A percentile compares a stretch with the other conserved stretches of the same genome.
phyloP scores from a whole-genome alignment of 1,140 invertebrate species.

The Whitmania pigra region DNA sequence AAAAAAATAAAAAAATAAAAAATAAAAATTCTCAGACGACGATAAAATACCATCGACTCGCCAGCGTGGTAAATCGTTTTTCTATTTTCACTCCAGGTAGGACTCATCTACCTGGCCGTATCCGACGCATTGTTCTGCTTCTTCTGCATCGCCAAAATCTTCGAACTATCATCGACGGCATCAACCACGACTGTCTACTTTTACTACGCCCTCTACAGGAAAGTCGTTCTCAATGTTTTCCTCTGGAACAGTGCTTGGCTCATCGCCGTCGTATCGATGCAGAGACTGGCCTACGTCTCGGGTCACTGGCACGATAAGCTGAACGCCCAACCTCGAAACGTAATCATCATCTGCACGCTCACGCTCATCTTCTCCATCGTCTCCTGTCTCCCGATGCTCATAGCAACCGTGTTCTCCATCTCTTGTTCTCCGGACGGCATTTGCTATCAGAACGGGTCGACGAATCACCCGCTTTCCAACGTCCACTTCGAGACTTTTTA shows the following conservation, averaged over 20 bases:
- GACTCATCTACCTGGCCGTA: constrained; percentile 19
- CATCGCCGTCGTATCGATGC: constrained; percentile 2
- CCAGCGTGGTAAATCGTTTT: no score
- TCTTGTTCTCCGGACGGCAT: neutral
- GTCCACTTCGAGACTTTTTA: constrained; percentile 2
- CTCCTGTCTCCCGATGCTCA: constrained; percentile 6
- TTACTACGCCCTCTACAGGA: constrained; percentile 20
- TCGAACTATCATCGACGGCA: neutral
- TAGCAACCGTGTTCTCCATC: neutral
- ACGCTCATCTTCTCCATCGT: neutral
- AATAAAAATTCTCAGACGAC: no score
- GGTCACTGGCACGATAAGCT: neutral
- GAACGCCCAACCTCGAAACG: neutral
- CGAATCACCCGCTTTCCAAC: neutral
- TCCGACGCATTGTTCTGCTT: constrained; percentile 22
- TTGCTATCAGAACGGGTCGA: constrained; percentile 5
- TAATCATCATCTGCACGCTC: neutral
- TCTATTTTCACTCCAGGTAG: neutral
- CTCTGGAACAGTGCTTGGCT: constrained; percentile 24
- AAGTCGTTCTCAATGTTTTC: constrained; percentile 20
- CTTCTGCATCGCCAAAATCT: constrained; percentile 6
- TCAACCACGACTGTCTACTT: neutral
- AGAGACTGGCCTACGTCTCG: constrained; percentile 3
- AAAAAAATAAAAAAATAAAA: no score
- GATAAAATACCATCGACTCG: no score